phyloP scores from a whole-genome alignment of 2,888 invertebrate genomes.

The Exocentrus adspersus region DNA sequence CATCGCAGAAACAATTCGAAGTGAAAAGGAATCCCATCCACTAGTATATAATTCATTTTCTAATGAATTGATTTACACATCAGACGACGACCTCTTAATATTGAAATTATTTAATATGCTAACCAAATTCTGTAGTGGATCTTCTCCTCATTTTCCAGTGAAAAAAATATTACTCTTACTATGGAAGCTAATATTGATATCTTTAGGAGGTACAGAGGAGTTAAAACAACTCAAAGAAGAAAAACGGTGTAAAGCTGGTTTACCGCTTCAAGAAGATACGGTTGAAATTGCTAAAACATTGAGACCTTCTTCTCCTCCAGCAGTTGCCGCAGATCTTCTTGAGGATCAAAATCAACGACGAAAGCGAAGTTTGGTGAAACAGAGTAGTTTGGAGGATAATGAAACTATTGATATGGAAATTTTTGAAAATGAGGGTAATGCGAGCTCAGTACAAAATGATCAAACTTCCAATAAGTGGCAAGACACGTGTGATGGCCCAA shows the following conservation, averaged over 20 bases:
- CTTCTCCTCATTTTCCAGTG: slow-evolving; percentile 97
- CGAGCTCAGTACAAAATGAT: slow-evolving; percentile 60
- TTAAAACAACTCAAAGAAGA: slow-evolving; percentile 80
- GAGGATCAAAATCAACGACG: slow-evolving; percentile 86
- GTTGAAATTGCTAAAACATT: slow-evolving; percentile 92
- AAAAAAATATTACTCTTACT: slow-evolving; percentile 91
- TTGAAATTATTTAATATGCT: slow-evolving; percentile 96
- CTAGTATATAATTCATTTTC: slow-evolving; percentile 68
- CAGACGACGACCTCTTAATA: slow-evolving; percentile 84
- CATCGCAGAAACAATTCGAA: slow-evolving; percentile 93
- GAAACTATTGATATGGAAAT: slow-evolving; percentile 75
- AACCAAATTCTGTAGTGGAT: slow-evolving; percentile 94
- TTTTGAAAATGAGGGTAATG: slow-evolving; percentile 65
- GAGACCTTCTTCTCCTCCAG: slow-evolving; percentile 95
- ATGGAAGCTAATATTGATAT: slow-evolving; percentile 95
- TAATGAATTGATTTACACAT: slow-evolving; percentile 68
- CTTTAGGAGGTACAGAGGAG: slow-evolving; percentile 90
- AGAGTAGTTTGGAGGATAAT: slow-evolving; percentile 89
- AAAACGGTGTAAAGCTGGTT: slow-evolving; percentile 74
- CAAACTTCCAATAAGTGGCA: slow-evolving; percentile 42
- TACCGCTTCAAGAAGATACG: slow-evolving; percentile 87
- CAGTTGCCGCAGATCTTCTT: slow-evolving; percentile 88
- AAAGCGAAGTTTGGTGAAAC: slow-evolving; percentile 87
- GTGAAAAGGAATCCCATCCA: slow-evolving; percentile 67
- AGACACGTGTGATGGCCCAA: slow-evolving; percentile 6